Percentiles rank a stretch among this genome's conserved stretches.
Evolutionary conservation across 2,888 invertebrate species (phyloP).

Genomic region (Rhingia rostrata): DNA sequence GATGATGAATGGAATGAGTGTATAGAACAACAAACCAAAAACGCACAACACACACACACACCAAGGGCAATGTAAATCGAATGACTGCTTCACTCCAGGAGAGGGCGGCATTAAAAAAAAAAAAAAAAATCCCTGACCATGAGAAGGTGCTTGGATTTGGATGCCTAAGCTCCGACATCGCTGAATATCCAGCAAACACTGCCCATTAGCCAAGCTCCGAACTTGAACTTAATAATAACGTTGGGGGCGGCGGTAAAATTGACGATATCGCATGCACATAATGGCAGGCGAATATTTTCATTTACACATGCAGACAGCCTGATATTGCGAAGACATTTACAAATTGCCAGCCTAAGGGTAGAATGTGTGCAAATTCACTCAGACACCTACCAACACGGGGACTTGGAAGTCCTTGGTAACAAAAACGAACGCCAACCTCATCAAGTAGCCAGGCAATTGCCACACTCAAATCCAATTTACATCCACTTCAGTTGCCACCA

Average conservation of each 20-base stretch:
- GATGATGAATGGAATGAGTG: constrained; percentile 39
- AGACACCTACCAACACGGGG: background rate
- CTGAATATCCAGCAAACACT: constrained; percentile 7
- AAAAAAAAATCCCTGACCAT: background rate
- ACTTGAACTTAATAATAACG: constrained; percentile 35
- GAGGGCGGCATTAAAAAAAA: background rate
- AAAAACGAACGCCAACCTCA: background rate
- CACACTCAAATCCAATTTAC: constrained; percentile 51
- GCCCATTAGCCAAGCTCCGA: constrained; percentile 37
- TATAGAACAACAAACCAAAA: constrained; percentile 9
- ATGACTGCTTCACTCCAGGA: constrained; percentile 20
- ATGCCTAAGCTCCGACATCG: constrained; percentile 4
- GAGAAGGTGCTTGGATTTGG: constrained; percentile 14
- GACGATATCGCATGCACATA: constrained; percentile 65
- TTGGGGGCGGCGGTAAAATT: constrained; percentile 50
- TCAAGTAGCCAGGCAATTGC: constrained; percentile 11
- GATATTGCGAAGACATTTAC: background rate
- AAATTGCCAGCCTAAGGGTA: background rate
- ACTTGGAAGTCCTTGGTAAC: background rate
- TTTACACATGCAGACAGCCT: background rate
- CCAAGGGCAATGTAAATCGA: background rate
- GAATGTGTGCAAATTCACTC: background rate
- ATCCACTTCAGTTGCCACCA: constrained; percentile 51
- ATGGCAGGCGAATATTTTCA: constrained; percentile 30
- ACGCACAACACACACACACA: background rate